A percentile compares a stretch with the other conserved stretches of the same genome.
Evolutionary conservation across 2,888 invertebrate genomes (phyloP).

Genomic region (Brachyopa scutellaris): DNA sequence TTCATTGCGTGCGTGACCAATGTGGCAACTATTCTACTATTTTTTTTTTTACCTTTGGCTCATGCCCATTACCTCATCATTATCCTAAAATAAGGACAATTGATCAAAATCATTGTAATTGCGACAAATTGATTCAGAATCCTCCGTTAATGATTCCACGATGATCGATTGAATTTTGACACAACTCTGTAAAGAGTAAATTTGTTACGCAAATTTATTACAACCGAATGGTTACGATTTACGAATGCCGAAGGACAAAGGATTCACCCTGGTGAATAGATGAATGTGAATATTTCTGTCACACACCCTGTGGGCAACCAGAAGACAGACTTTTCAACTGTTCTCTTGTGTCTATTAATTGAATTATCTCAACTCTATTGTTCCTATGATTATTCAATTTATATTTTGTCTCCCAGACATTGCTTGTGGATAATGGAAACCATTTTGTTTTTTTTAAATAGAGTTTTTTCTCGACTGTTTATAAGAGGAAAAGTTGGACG

Average conservation of each 20-base stretch:
- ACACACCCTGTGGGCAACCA: background rate
- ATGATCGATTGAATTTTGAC: conserved; percentile 71
- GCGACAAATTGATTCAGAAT: conserved; percentile 68
- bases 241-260: conserved; percentile 40
- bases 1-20: conserved; percentile 63
- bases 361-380: conserved; percentile 66
- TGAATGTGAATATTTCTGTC: conserved; percentile 30
- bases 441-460: background rate
- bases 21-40: conserved; percentile 50
- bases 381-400: conserved; percentile 71
- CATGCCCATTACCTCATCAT: conserved; percentile 18
- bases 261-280: conserved; percentile 27
- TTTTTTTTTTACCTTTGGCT: conserved; percentile 10
- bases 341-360: conserved; percentile 54
- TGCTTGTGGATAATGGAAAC: conserved; percentile 52
- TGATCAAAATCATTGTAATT: conserved; percentile 64
- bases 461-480: conserved; percentile 19
- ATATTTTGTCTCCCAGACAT: conserved; percentile 61
- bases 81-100: conserved; percentile 23
- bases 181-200: conserved; percentile 43
- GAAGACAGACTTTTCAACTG: conserved; percentile 22
- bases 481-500: conserved; percentile 62
- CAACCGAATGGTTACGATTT: conserved; percentile 66
- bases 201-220: conserved; percentile 71
- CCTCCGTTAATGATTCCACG: conserved; percentile 56